Evolutionary conservation across 2,797 vertebrate genomes (phyloP).

Genomic region (Sarcoramphus papa): DNA sequence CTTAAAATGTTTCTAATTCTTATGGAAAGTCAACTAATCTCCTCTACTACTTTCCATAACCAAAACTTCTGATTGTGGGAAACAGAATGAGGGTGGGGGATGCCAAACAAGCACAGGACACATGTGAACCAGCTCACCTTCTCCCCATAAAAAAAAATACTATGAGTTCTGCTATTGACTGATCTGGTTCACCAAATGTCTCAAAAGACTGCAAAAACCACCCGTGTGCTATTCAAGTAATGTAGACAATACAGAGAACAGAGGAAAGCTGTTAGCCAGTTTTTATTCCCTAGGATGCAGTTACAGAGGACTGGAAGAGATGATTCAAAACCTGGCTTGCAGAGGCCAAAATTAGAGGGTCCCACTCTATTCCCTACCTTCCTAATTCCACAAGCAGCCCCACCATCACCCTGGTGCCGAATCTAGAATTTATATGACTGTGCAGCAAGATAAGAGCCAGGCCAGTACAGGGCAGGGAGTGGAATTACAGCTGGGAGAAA

Average conservation of each 20-base stretch:
- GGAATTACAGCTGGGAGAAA: background rate
- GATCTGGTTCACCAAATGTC: background rate
- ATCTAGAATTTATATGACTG: background rate
- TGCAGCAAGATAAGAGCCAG: background rate
- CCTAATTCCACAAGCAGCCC: background rate
- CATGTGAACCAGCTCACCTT: background rate
- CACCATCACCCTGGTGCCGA: background rate
- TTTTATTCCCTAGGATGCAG: background rate
- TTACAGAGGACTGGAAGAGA: background rate
- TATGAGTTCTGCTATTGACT: background rate
- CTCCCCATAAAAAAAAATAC: background rate
- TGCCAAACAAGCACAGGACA: background rate
- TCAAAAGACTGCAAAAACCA: background rate
- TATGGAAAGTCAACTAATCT: background rate
- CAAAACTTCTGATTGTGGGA: background rate
- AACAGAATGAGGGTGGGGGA: background rate
- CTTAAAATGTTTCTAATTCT: background rate
- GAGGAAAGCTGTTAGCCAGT: background rate
- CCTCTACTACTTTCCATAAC: background rate
- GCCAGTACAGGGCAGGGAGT: rapidly evolving
- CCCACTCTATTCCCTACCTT: background rate
- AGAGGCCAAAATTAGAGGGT: background rate
- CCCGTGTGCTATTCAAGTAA: rapidly evolving
- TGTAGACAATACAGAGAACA: background rate
- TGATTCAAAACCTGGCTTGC: background rate